Base-by-base conservation (phyloP, 2,888 invertebrate species). In the Emmelina monodactyla region DNA sequence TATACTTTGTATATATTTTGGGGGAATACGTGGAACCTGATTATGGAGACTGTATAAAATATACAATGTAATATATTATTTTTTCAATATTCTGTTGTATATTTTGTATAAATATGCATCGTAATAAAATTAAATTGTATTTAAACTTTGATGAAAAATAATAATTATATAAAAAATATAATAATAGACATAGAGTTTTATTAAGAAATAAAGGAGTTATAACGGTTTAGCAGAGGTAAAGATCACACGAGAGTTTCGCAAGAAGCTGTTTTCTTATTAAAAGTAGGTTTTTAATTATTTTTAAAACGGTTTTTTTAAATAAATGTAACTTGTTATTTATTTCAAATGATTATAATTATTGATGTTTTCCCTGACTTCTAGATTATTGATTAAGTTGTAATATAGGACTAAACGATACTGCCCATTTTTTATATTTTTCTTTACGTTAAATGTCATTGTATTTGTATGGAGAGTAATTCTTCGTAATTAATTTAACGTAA, bases 321-420 rank as follows among this genome's bases (percentile, higher is more conserved):
- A 58, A 62, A 54, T 71, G 69, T 72, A 75, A 72, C 65, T 75
- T 78, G 79, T 79, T 79, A 79, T 79, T 79, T 79, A 79, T 79
- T 79, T 78, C 70, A 79, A 76, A 78, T 75, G 78, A 78, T 75
- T 76, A 76, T 76, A 63, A 75, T 69, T 72, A 73, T 69, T 64
- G 63, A 69, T 66, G 75, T 65, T 78, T 61, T 67, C 58, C 53
- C 55, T 71, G 67, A 64, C 60, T 51, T 62, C 67, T 75, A 75
- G 72, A 60, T 59, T 63, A 37, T 45, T 42, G 51, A 55, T 61
- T 76, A 75, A 70, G 65, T 73, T 75, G 72, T 78, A 75, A 69
- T 61, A 67, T 76, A 78, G 66, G 65, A 61, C 62, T 68, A 72
- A 57, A 66, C 49, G 60, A 73, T 75, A 76, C 78, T 78, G 78